These are phyloP conservation scores for Pygoscelis adeliae DNA, from an alignment of 2,113 vertebrate species.

Conservation along the genomic window DNA sequence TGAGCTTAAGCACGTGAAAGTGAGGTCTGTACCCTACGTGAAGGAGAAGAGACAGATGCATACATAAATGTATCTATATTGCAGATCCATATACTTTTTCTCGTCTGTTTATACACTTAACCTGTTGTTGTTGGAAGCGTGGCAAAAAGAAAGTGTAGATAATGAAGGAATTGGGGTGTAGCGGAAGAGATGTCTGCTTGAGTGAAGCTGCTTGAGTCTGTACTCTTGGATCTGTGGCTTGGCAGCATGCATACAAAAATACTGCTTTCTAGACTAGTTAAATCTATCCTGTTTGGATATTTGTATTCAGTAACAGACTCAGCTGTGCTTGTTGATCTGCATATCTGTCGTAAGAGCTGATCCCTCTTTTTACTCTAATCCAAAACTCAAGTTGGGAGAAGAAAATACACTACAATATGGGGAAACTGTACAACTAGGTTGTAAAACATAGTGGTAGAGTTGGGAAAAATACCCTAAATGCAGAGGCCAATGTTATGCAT, in stretches of 20 bases:
- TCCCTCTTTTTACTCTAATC: neutral
- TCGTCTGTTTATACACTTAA: neutral
- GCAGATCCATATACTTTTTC: neutral
- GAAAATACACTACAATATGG: neutral
- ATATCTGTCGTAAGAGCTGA: neutral
- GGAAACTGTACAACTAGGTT: neutral
- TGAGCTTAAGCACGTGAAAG: fast-evolving
- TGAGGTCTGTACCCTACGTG: neutral
- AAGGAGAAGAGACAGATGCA: neutral
- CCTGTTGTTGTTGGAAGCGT: neutral
- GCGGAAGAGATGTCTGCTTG: neutral
- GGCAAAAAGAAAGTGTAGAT: neutral
- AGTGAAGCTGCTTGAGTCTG: neutral
- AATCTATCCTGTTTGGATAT: neutral
- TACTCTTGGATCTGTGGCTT: neutral
- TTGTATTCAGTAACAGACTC: neutral
- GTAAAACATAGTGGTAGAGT: neutral
- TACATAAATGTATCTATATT: neutral
- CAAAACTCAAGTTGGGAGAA: neutral
- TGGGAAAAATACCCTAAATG: neutral
- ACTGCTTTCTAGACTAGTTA: neutral
- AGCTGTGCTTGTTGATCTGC: neutral
- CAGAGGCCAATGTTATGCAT: neutral
- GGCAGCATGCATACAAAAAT: neutral
- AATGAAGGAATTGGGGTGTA: neutral